Evolutionary conservation across 2,797 vertebrate genomes (phyloP).

Genomic region (Clarias laeviceps): DNA sequence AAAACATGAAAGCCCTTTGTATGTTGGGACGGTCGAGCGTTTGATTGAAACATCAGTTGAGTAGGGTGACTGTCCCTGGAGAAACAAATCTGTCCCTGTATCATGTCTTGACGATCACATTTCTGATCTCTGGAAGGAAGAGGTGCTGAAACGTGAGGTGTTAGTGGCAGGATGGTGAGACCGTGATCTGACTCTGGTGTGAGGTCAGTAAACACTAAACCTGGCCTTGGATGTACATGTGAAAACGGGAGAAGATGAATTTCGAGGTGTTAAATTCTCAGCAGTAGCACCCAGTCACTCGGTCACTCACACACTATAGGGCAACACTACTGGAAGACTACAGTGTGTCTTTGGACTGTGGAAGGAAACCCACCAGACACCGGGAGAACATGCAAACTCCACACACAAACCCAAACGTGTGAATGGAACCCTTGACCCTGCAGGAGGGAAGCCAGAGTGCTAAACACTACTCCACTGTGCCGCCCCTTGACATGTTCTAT

Average conservation of each 20-base stretch:
- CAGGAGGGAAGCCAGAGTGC: no score
- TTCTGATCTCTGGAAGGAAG: not conserved
- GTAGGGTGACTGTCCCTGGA: not conserved
- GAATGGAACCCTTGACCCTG: no score
- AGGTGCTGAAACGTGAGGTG: conserved; percentile 1
- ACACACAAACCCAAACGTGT: no score
- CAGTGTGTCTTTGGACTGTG: no score
- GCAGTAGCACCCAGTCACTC: not conserved
- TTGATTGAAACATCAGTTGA: not conserved
- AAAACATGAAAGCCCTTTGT: not conserved
- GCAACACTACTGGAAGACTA: no score
- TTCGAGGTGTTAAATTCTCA: not conserved
- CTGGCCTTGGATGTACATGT: not conserved
- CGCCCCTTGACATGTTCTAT: not conserved
- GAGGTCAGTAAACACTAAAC: conserved; percentile 19
- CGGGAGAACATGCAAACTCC: no score
- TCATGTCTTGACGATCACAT: not conserved
- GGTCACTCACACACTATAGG: no score
- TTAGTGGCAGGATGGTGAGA: not conserved
- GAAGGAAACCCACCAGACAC: no score
- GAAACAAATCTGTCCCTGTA: not conserved
- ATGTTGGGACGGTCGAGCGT: not conserved
- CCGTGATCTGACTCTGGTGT: not conserved
- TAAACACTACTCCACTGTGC: no score
- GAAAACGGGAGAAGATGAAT: not conserved